Conservation (phyloP, 2,888 invertebrate species). For the Plagodis pulveraria region DNA sequence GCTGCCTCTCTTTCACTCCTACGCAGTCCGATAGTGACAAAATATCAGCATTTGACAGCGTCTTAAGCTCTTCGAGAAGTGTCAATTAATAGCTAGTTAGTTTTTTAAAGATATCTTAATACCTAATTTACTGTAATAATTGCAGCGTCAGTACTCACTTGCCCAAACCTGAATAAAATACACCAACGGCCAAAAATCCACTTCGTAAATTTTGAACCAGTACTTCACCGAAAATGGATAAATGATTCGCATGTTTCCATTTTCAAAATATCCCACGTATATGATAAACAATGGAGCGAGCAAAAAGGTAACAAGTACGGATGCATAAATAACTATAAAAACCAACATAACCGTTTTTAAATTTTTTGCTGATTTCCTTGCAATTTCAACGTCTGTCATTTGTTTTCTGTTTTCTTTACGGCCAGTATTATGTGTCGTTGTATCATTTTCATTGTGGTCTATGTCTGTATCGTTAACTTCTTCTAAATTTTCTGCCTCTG, state of each 20-base stretch:
- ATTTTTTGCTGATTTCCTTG: constrained; percentile 45
- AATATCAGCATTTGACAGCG: no score
- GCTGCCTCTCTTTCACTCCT: no score
- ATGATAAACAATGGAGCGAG: constrained; percentile 53
- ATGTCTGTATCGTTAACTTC: constrained; percentile 4
- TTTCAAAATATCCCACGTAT: constrained; percentile 47
- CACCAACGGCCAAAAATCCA: constrained; percentile 50
- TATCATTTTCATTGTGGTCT: constrained; percentile 2
- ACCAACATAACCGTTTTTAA: constrained; percentile 40
- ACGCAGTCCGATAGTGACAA: no score
- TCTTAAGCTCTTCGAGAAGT: no score
- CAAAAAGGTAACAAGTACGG: constrained; percentile 53
- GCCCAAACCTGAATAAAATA: constrained; percentile 62
- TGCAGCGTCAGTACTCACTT: constrained; percentile 50
- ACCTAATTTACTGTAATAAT: no score
- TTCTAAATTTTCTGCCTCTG: constrained; percentile 23
- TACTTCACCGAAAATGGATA: constrained; percentile 62
- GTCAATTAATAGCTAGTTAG: no score
- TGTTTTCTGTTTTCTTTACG: constrained; percentile 1
- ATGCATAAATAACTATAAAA: constrained; percentile 1
- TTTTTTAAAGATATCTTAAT: no score
- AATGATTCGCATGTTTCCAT: constrained; percentile 45
- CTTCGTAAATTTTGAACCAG: constrained; percentile 54
- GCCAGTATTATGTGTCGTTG: neutral
- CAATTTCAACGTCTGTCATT: constrained; percentile 34